phyloP scores from a whole-genome alignment of 2,888 invertebrate genomes.

The Hipparchia sbordonii region DNA sequence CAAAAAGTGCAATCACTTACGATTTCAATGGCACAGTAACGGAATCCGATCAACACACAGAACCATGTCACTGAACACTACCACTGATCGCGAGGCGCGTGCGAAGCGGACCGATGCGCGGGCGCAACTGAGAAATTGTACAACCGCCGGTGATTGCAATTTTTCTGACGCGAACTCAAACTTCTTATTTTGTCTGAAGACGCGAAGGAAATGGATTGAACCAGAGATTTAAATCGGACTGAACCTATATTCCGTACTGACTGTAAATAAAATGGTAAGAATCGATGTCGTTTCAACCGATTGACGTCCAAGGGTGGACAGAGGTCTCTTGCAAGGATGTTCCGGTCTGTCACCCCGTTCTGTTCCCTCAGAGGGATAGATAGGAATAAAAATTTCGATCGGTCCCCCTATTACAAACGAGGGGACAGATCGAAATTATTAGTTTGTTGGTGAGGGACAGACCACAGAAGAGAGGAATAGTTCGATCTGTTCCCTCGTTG shows the following conservation, averaged over 20 bases:
- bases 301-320: too few relatives aligned
- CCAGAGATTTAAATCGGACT: neutral
- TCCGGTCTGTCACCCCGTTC: too few relatives aligned
- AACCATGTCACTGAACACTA: constrained; percentile 82
- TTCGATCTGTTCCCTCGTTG: too few relatives aligned
- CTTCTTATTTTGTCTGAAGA: too few relatives aligned
- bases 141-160: constrained; percentile 40
- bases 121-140: constrained; percentile 55
- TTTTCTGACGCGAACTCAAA: constrained; percentile 34
- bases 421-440: too few relatives aligned
- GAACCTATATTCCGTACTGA: constrained; percentile 25
- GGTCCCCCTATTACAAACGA: too few relatives aligned
- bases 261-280: neutral
- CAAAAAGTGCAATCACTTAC: constrained; percentile 56
- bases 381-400: too few relatives aligned
- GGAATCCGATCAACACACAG: constrained; percentile 75
- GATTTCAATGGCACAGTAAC: constrained; percentile 65
- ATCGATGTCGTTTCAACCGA: too few relatives aligned
- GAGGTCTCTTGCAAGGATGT: too few relatives aligned
- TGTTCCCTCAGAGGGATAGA: too few relatives aligned
- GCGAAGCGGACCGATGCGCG: constrained; percentile 55
- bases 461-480: too few relatives aligned
- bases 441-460: too few relatives aligned
- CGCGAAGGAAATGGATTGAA: constrained; percentile 26
- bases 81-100: constrained; percentile 58